Evolutionary conservation across 2,888 invertebrate species (phyloP), one percentile per base, ranked within the genome.

Genomic region (Diadromus collaris): DNA sequence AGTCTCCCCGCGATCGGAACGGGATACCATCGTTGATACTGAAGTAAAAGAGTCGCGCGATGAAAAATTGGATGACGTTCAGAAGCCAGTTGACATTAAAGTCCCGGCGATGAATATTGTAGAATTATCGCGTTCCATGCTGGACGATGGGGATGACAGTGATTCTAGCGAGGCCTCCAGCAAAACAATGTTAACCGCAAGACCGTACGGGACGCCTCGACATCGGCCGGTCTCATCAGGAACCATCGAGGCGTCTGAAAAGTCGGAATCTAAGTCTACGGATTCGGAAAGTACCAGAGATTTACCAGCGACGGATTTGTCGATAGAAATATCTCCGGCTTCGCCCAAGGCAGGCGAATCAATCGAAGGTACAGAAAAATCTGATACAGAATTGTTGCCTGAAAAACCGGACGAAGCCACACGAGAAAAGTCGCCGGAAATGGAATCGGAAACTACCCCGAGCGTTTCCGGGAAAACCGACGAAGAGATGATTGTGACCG

Each of bases 91-190:
- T 21, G 16, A 16, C 16, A 51, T 63, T n/a, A 41, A 58, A 5
- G 54, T 76, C 10, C 75, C 75, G 32, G 58, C 69, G 0, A 64
- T 76, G 32, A 60, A 72, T 71, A 71, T 80, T n/a, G 54, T 27
- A n/a, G 80, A 80, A 65, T 72, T 78, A 56, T 63, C 79, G n/a
- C 58, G 76, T 2, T 54, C 64, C 10, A 72, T 76, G 38, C 60
- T 79, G 46, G 87, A 86, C n/a, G 84, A 85, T 69, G 84, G 83
- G 10, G 84, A 87, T 5, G 87, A 89, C 19, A 88, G 87, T 80
- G 89, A 90, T 72, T 89, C 89, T 9, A 87, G 87, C 81, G 89
- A 90, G 78, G 82, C 89, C 78, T 90, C 90, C 5, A 86, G 86
- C 75, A 88, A 88, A 80, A 90, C 90, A 19, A 88, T 88, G 81